These are phyloP conservation scores for Bombylius major DNA, from an alignment of 2,888 invertebrate genomes.

Conservation along the genomic window DNA sequence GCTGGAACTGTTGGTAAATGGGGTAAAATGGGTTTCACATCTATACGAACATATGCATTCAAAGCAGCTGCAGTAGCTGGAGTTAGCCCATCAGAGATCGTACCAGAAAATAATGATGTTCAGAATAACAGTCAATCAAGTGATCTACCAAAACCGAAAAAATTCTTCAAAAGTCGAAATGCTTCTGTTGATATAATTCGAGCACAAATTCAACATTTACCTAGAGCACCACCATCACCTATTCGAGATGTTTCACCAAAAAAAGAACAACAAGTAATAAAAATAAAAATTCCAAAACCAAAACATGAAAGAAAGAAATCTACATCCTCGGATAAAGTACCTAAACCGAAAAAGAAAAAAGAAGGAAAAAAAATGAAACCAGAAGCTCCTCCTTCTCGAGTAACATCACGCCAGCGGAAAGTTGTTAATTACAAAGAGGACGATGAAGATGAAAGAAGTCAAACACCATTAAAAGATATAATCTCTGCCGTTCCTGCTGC, in stretches of 20 bases:
- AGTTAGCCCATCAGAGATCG: conserved; percentile 19
- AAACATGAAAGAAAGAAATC: conserved; percentile 30
- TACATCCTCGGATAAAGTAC: conserved; percentile 8
- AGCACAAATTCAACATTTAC: conserved; percentile 33
- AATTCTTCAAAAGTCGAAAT: conserved; percentile 81
- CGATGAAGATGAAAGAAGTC: conserved; percentile 32
- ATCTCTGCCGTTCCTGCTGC: conserved; percentile 35
- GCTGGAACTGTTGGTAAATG: conserved; percentile 87
- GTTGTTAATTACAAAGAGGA: conserved; percentile 53
- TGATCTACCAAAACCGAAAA: conserved; percentile 61
- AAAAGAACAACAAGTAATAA: conserved; percentile 19
- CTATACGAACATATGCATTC: conserved; percentile 51
- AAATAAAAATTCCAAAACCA: conserved; percentile 31
- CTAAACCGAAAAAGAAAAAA: conserved; percentile 31
- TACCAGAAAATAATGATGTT: conserved; percentile 16
- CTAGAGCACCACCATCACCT: conserved; percentile 26
- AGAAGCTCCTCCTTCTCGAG: conserved; percentile 30
- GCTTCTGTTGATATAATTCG: conserved; percentile 36
- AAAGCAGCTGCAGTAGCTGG: conserved; percentile 10
- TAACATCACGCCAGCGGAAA: conserved; percentile 42
- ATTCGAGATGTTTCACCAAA: conserved; percentile 17
- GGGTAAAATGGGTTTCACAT: conserved; percentile 89
- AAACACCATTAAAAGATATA: conserved; percentile 29
- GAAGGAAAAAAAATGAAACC: conserved; percentile 32
- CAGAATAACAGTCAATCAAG: conserved; percentile 27